Percentiles rank a stretch among this genome's conserved stretches.
Evolutionary conservation across 2,797 vertebrate genomes (phyloP).

Genomic region (Psittacula echo): DNA sequence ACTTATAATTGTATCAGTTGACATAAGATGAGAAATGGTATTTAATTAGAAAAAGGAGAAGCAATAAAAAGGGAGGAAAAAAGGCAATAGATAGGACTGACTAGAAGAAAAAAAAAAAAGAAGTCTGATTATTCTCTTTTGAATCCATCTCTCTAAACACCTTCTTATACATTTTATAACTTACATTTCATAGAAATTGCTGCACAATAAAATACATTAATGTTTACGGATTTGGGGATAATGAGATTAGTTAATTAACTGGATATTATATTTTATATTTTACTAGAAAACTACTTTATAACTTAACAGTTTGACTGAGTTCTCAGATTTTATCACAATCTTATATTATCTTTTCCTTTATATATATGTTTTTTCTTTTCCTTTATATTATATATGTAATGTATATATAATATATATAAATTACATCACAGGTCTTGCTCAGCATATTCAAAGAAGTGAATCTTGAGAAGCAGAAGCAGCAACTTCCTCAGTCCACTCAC

Average conservation of each 20-base stretch:
- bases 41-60: constrained; percentile 6
- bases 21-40: neutral
- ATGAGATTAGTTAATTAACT: constrained; percentile 29
- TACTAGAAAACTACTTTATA: neutral
- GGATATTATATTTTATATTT: constrained; percentile 23
- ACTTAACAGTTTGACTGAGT: neutral
- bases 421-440: neutral
- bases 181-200: neutral
- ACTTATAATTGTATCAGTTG: neutral
- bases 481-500: neutral
- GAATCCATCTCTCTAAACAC: neutral
- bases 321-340: neutral
- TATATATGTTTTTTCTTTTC: neutral
- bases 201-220: constrained; percentile 13
- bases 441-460: neutral
- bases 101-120: neutral
- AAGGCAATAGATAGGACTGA: neutral
- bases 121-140: neutral
- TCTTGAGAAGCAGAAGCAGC: neutral
- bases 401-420: neutral
- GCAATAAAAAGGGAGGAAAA: neutral
- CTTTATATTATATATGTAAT: neutral
- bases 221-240: neutral
- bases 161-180: neutral
- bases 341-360: neutral